Conservation (phyloP, 2,888 invertebrate species). For the Cryptocephalus primarius region DNA sequence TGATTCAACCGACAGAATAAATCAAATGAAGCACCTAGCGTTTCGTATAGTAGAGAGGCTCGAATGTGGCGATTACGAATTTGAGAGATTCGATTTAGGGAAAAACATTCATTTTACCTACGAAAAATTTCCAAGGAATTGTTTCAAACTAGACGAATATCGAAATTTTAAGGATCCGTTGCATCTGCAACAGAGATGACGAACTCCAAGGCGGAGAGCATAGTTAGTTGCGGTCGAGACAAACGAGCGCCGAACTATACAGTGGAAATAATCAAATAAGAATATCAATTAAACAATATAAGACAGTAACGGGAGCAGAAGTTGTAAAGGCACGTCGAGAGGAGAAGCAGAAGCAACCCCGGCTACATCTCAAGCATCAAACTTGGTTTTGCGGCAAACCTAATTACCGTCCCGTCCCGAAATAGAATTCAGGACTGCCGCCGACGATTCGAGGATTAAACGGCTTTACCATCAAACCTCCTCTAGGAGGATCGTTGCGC, state of each 20-base stretch:
- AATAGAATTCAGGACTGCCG: constrained; percentile 7
- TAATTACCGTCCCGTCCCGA: constrained; percentile 23
- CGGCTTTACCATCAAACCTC: constrained; percentile 14
- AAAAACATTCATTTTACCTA: too few relatives aligned
- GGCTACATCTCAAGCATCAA: constrained; percentile 26
- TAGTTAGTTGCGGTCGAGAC: too few relatives aligned
- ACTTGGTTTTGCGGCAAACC: constrained; percentile 27
- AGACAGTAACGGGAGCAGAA: neutral
- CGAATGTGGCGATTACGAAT: too few relatives aligned
- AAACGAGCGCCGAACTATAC: neutral
- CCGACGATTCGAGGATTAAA: constrained; percentile 25
- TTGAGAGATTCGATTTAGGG: too few relatives aligned
- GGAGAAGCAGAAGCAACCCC: constrained; percentile 21
- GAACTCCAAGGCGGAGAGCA: too few relatives aligned
- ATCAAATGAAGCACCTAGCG: too few relatives aligned
- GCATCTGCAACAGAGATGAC: too few relatives aligned
- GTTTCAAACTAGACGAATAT: too few relatives aligned
- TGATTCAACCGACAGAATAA: too few relatives aligned
- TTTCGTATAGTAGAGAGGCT: too few relatives aligned
- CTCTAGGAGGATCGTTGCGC: constrained; percentile 15
- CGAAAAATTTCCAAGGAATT: too few relatives aligned
- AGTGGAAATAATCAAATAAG: neutral
- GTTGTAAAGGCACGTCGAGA: constrained; percentile 21
- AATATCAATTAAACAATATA: constrained; percentile 2
- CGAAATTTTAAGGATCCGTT: too few relatives aligned